Evolutionary conservation across 64 coral and sea anemone genomes (phyloP).

Genomic region (Dendrophyllia cribrosa): DNA sequence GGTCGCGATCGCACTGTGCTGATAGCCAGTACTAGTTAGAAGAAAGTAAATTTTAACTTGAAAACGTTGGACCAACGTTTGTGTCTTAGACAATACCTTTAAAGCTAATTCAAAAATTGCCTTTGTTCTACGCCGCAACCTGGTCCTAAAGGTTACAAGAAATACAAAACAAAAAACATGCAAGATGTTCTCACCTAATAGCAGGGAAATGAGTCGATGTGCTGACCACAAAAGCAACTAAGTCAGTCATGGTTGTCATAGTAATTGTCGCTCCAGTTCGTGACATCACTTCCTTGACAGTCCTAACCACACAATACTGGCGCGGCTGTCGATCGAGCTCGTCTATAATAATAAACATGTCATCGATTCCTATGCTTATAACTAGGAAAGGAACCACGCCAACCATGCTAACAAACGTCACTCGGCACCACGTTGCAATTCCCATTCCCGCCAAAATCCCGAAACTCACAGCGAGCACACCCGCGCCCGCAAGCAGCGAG

Average conservation of each 20-base stretch:
- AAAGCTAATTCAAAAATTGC: too few relatives aligned
- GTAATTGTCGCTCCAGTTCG: conserved; percentile 75
- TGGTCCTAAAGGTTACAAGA: too few relatives aligned
- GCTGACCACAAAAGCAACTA: conserved; percentile 79
- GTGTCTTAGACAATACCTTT: too few relatives aligned
- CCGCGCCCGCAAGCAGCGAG: conserved; percentile 56
- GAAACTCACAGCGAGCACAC: conserved; percentile 54
- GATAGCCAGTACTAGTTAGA: too few relatives aligned
- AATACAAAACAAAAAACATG: not conserved
- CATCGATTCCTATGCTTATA: conserved; percentile 77
- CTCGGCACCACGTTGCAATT: conserved; percentile 37
- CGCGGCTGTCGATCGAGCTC: conserved; percentile 72
- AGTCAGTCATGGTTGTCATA: conserved; percentile 83
- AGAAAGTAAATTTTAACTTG: too few relatives aligned
- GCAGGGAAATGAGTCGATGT: conserved; percentile 72
- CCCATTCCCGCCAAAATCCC: conserved; percentile 80
- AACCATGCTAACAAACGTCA: conserved; percentile 72
- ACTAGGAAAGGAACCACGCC: conserved; percentile 71
- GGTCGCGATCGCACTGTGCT: too few relatives aligned
- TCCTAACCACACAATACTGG: conserved; percentile 30
- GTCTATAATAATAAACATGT: conserved; percentile 86
- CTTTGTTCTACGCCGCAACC: too few relatives aligned
- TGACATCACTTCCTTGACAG: conserved; percentile 71
- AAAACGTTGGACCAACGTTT: too few relatives aligned
- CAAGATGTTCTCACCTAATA: conserved; percentile 8